phyloP scores from a whole-genome alignment of 2,888 invertebrate species.

The Odiellus spinosus region DNA sequence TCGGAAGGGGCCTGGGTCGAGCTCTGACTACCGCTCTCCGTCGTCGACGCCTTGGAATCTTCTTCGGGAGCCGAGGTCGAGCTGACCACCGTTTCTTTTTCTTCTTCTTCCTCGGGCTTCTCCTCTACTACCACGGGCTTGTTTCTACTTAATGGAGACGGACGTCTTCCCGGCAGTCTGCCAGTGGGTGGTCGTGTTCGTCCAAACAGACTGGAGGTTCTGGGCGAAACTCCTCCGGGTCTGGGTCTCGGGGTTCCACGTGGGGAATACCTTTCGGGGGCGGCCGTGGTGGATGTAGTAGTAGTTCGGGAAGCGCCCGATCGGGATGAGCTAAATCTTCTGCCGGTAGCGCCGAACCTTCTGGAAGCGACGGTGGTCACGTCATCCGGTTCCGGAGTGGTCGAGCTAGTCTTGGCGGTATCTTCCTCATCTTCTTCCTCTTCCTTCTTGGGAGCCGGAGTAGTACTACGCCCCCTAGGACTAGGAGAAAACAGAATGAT shows the following conservation, averaged over 20 bases:
- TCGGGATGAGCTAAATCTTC: no score
- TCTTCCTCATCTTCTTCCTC: slow-evolving; percentile 3
- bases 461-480: background rate
- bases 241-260: background rate
- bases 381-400: background rate
- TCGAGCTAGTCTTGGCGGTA: slow-evolving; percentile 6
- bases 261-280: no score
- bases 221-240: background rate
- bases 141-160: no score
- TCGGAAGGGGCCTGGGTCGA: no score
- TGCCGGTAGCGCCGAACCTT: no score
- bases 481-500: background rate
- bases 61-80: no score
- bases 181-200: no score
- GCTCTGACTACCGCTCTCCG: no score
- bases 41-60: no score
- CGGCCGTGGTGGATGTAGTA: no score
- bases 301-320: no score
- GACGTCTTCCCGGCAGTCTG: no score
- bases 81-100: background rate
- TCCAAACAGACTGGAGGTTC: background rate
- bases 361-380: slow-evolving; percentile 3
- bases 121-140: background rate
- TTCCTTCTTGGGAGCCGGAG: slow-evolving; percentile 2
- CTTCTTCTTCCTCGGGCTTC: background rate